These are phyloP conservation scores for Sebastolobus altivelis DNA, from an alignment of 2,797 vertebrate genomes.

Conservation along the genomic window DNA sequence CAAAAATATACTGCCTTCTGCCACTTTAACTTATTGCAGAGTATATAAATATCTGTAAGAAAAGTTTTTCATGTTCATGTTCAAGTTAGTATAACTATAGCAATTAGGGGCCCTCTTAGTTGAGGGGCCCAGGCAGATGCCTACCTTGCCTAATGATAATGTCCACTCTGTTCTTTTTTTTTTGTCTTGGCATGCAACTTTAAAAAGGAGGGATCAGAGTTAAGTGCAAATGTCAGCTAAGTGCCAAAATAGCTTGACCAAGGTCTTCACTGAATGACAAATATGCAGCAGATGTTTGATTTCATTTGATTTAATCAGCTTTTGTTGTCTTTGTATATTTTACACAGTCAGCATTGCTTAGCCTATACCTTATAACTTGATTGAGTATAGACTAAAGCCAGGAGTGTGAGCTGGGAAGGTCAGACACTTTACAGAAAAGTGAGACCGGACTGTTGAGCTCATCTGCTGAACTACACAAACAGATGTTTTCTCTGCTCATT, in stretches of 20 bases:
- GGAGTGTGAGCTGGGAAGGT: not conserved
- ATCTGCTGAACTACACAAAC: not conserved
- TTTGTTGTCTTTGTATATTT: constrained; percentile 14
- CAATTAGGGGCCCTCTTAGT: not conserved
- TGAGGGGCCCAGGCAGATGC: not conserved
- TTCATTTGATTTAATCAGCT: constrained; percentile 25
- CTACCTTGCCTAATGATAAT: not conserved
- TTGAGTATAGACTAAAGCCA: not conserved
- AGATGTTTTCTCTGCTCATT: not conserved
- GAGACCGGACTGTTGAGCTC: not conserved
- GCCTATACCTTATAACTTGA: constrained; percentile 2
- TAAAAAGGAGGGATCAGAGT: constrained; percentile 34
- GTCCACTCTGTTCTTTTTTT: not conserved
- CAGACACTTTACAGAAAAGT: not conserved
- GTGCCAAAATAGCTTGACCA: constrained; percentile 17
- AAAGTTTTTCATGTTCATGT: not conserved
- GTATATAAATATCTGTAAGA: not conserved
- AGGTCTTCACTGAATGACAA: not conserved
- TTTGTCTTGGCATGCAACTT: constrained; percentile 12
- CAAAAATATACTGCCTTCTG: too few relatives aligned
- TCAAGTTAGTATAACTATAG: not conserved
- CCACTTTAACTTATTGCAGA: too few relatives aligned
- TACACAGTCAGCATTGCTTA: not conserved
- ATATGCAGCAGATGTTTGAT: constrained; percentile 38
- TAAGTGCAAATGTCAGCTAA: constrained; percentile 21